These are phyloP conservation scores for Suncus etruscus DNA, from an alignment of 2,113 vertebrate genomes.

Conservation along the genomic window DNA sequence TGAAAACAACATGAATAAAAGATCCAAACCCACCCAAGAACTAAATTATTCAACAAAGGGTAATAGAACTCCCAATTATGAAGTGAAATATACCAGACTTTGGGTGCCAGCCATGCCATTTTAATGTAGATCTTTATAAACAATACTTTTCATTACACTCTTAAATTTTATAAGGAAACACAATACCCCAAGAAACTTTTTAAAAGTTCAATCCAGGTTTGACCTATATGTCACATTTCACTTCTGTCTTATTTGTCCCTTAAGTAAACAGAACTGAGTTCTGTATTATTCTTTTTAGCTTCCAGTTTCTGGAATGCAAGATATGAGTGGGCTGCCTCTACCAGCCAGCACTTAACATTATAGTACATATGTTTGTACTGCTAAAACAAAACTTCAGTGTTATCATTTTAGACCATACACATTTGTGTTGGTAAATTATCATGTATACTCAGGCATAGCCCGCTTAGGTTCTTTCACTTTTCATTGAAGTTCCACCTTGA, in stretches of 20 bases:
- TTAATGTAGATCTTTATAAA: slow-evolving; percentile 45
- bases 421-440: background rate
- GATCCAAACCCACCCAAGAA: slow-evolving; percentile 71
- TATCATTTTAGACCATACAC: background rate
- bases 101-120: background rate
- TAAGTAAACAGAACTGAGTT: background rate
- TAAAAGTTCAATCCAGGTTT: slow-evolving; percentile 16
- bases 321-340: background rate
- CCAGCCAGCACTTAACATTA: background rate
- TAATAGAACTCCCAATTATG: slow-evolving; percentile 58
- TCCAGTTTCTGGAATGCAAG: background rate
- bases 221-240: slow-evolving; percentile 37
- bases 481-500: background rate
- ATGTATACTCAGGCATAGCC: background rate
- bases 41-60: slow-evolving; percentile 77
- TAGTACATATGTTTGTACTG: slow-evolving; percentile 20
- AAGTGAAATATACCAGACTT: slow-evolving; percentile 47
- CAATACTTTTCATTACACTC: slow-evolving; percentile 50
- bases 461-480: slow-evolving; percentile 25
- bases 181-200: background rate
- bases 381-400: background rate
- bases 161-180: slow-evolving; percentile 48
- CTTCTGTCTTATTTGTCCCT: background rate
- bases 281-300: background rate
- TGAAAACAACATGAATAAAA: slow-evolving; percentile 75